A percentile compares a stretch with the other conserved stretches of the same genome.
Evolutionary conservation across 2,888 invertebrate genomes (phyloP).

Genomic region (Drosophila paucipuncta): DNA sequence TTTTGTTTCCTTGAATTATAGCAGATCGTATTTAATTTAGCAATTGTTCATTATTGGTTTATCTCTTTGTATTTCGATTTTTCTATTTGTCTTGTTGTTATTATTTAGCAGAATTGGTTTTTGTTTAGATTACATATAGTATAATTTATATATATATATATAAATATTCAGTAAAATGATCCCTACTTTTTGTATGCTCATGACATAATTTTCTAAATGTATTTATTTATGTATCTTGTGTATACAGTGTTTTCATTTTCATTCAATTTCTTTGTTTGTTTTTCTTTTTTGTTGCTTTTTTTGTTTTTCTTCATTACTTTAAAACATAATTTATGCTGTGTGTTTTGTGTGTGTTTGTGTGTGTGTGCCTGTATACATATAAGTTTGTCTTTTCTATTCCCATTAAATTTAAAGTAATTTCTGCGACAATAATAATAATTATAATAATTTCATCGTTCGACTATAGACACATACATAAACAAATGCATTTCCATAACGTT

Average conservation of each 20-base stretch:
- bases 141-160: slow-evolving; percentile 47
- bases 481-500: slow-evolving; percentile 63
- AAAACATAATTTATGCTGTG: slow-evolving; percentile 55
- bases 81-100: slow-evolving; percentile 38
- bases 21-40: slow-evolving; percentile 71
- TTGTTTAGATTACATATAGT: slow-evolving; percentile 63
- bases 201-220: slow-evolving; percentile 77
- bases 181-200: slow-evolving; percentile 82
- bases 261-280: slow-evolving; percentile 25
- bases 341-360: slow-evolving; percentile 22
- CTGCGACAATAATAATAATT: slow-evolving; percentile 74
- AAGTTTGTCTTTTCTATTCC: slow-evolving; percentile 51
- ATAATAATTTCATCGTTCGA: slow-evolving; percentile 51
- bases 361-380: slow-evolving; percentile 27
- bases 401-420: slow-evolving; percentile 75
- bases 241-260: slow-evolving; percentile 43
- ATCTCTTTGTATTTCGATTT: slow-evolving; percentile 19
- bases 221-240: slow-evolving; percentile 55
- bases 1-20: slow-evolving; percentile 60
- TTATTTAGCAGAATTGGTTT: slow-evolving; percentile 63
- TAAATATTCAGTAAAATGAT: slow-evolving; percentile 79
- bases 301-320: slow-evolving; percentile 50
- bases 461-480: slow-evolving; percentile 70
- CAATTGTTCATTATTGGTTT: slow-evolving; percentile 54
- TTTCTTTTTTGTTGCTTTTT: not conserved